phyloP scores from a whole-genome alignment of 2,113 vertebrate species.

The Riparia riparia region DNA sequence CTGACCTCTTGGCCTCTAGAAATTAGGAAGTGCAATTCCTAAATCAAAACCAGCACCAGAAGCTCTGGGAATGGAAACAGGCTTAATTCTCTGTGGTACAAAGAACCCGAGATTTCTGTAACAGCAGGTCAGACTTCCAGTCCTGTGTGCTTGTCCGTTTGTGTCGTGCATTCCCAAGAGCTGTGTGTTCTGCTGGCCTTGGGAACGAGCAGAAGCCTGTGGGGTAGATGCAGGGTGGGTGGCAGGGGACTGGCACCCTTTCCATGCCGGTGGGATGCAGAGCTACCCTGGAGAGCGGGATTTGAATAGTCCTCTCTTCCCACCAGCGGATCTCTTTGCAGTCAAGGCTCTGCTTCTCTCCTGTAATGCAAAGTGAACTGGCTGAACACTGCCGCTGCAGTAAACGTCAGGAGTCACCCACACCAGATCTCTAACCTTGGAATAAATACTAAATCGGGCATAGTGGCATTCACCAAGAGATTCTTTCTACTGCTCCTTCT shows the following conservation, averaged over 20 bases:
- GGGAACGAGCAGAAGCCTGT: neutral
- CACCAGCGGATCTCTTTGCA: neutral
- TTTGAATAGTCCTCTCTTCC: neutral
- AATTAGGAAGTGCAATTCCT: slow-evolving; percentile 51
- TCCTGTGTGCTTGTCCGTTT: accelerated
- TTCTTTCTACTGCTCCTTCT: neutral
- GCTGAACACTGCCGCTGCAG: neutral
- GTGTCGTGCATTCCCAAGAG: neutral
- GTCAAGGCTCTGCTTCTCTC: neutral
- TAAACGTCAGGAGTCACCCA: neutral
- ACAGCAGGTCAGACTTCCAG: neutral
- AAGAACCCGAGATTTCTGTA: neutral
- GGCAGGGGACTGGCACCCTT: neutral
- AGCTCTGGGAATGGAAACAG: slow-evolving; percentile 55
- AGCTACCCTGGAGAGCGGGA: neutral
- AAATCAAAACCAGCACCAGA: slow-evolving; percentile 46
- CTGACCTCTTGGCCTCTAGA: neutral
- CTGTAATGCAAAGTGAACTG: neutral
- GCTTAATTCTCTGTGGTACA: neutral
- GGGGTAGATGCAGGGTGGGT: neutral
- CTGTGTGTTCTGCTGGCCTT: neutral
- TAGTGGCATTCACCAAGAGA: neutral
- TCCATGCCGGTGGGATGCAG: neutral
- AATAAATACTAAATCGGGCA: neutral
- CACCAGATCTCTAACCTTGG: neutral